Base-by-base conservation (phyloP, 35 echinoderm and acorn worm genomes). In the Chiridota heheva region DNA sequence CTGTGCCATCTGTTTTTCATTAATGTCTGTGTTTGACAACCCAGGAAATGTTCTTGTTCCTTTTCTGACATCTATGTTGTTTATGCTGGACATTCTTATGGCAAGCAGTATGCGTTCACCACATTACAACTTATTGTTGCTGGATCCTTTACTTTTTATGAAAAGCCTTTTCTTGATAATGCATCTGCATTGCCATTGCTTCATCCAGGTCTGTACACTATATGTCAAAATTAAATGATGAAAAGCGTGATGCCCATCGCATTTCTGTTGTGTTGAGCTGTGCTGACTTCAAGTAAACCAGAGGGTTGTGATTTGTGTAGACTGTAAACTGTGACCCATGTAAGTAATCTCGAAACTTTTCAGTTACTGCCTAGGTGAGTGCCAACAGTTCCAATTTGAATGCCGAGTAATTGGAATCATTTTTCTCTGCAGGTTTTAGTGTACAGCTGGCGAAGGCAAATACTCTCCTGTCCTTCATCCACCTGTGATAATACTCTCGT, bases 321-420 rank as follows among this genome's bases (percentile, higher is more conserved):
- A 84, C 87, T 37, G 65, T 73, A 30, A 90, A 83, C 42, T 76
- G 8, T 0, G 51, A 7, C 1, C 88, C 80, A 35, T 29, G 31
- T 22, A 90, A 37, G 40, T 90, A 90, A 36, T 81, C 77, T n/a
- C 34, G 26, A 28, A 85, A 90, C 37, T 90, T 90, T 10, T 90
- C 88, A 1, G 88, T 90, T 1, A 85, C 43, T 5, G 80, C 88
- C 88, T 81, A 90, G 29, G 70, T 84, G 13, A 90, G 58, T 18
- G 81, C 81, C 10, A 90, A 62, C 2, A 90, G 51, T 40, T 90
- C 81, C 15, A 90, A 20, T 35, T 90, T 90, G 57, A 76, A 73
- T 1, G 88, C 63, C 37, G 58, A 69, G 59, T 90, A 90, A 53
- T 88, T 45, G 25, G 40, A 48, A 26, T 81, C 77, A 69, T 90